Conservation (phyloP, 2,797 vertebrate genomes). For the Antennarius maculatus region DNA sequence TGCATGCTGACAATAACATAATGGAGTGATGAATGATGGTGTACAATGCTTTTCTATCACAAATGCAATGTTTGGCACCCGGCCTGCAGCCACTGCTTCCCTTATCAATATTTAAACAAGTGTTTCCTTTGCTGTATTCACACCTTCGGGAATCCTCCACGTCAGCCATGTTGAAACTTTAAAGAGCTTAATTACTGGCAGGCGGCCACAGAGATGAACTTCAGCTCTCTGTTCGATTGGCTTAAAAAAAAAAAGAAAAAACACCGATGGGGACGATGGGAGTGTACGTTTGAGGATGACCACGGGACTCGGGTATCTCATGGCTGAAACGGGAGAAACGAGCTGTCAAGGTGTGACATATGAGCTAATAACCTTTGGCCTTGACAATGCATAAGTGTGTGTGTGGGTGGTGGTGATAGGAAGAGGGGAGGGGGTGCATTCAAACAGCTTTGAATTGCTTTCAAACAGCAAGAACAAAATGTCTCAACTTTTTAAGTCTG, state of each 20-base stretch:
- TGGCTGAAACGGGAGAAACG: slow-evolving; percentile 77
- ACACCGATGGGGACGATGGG: neutral
- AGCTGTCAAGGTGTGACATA: slow-evolving; percentile 74
- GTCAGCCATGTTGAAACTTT: slow-evolving; percentile 13
- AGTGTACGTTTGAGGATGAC: slow-evolving; percentile 44
- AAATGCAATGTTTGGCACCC: slow-evolving; percentile 45
- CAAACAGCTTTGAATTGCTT: slow-evolving; percentile 30
- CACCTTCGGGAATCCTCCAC: slow-evolving; percentile 14
- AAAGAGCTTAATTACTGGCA: slow-evolving; percentile 23
- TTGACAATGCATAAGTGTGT: slow-evolving; percentile 32
- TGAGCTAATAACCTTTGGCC: slow-evolving; percentile 68
- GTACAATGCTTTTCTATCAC: slow-evolving; percentile 11
- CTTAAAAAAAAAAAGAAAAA: slow-evolving; percentile 8
- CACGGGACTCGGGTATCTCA: slow-evolving; percentile 66
- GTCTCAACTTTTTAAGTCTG: slow-evolving; percentile 5
- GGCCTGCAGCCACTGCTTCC: slow-evolving; percentile 18
- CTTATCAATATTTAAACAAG: slow-evolving; percentile 59
- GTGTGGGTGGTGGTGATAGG: neutral
- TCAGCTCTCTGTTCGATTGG: slow-evolving; percentile 34
- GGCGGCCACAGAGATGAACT: slow-evolving; percentile 7
- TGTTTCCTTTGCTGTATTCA: slow-evolving; percentile 13
- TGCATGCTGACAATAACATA: slow-evolving; percentile 18
- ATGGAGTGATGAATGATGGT: slow-evolving; percentile 21
- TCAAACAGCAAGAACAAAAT: slow-evolving; percentile 2
- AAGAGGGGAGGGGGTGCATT: slow-evolving; percentile 40